Base-by-base conservation (phyloP, 2,888 invertebrate species). In the Escarpia spicata region DNA sequence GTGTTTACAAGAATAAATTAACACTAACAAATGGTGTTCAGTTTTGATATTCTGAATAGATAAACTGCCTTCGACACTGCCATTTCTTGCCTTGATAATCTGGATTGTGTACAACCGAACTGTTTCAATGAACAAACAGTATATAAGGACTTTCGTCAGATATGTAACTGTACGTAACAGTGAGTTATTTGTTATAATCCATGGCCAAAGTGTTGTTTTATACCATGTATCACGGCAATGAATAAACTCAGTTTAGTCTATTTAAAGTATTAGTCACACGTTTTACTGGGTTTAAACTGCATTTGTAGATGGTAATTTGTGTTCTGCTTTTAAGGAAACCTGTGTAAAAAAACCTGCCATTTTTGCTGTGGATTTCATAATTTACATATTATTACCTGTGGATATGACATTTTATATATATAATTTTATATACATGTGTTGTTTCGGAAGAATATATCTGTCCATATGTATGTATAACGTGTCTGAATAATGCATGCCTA, bases 321-420 rank as follows among this genome's bases (percentile, higher is more conserved):
- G 75, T 75, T 75, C 75, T 26, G 75, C 75, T 75, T 75, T 75
- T 26, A 75, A 26, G 26, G n/a, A 75, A 75, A 75, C 19, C n/a
- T 75, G 19, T 75, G 26, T 19, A 75, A 75, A 75, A 37, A 75
- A 26, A 75, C 26, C 75, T 75, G 75, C 75, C 75, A 75, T 75
- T 75, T 52, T 75, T 75, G 75, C 75, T 75, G 75, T 75, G 75
- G 75, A 75, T 75, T 75, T 75, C 75, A n/a, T 75, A 15, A 75
- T 75, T 75, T 75, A 75, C 75, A n/a, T 75, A 26, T 6, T 75
- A 26, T 6, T 75, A 75, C 19, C 75, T 75, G 75, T 75, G 75
- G 75, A n/a, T 75, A 75, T 26, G 19, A 75, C 75, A 75, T 75
- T 75, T 60, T 60, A 60, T 60, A 60, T 75, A 75, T 75, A 75